Evolutionary conservation across 2,888 invertebrate species (phyloP), one percentile per base, ranked within the genome.

Genomic region (Epistrophe eligans): DNA sequence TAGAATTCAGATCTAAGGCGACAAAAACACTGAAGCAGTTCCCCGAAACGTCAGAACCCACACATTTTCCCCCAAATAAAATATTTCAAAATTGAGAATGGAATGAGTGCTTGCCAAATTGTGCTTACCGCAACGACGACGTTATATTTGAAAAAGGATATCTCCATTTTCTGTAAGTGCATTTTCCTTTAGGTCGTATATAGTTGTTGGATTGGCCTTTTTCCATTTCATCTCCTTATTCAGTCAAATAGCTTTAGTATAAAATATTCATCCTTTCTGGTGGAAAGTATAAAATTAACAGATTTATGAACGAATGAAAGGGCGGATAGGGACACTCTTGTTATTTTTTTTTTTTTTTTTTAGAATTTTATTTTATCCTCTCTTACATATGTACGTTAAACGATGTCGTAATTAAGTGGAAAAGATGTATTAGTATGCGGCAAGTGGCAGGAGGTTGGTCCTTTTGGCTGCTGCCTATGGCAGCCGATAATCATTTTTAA

Each of bases 341-440:
- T 38, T n/a, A n/a, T n/a, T n/a, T 1, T 35, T 35, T 35, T 40
- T 24, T 62, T 43, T 45, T 45, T 28, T 43, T 60, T 19, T 60
- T 62, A 8, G 7, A 11, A 17, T 45, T 40, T 79, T 79, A 79
- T 66, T 87, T 83, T 79, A 87, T 83, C 60, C 72, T 66, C 79
- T 83, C 83, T 74, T 76, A 6, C n/a, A 83, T 24, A 24, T 83
- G 79, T 87, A 83, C 87, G 87, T 83, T 87, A 87, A 87, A 79
- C 87, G 87, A 87, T 87, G 87, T 87, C 87, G 87, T 87, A 87
- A 87, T 87, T 87, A 87, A 87, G 87, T 87, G 83, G 60, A 87
- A 83, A 76, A 74, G 87, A 87, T 83, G 83, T 79, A 79, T 79
- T 82, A 72, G 79, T 72, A 24, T 45, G 28, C 7, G 71, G 76